Base-by-base conservation (phyloP, 1,140 invertebrate genomes). In the Hyles vespertilio region DNA sequence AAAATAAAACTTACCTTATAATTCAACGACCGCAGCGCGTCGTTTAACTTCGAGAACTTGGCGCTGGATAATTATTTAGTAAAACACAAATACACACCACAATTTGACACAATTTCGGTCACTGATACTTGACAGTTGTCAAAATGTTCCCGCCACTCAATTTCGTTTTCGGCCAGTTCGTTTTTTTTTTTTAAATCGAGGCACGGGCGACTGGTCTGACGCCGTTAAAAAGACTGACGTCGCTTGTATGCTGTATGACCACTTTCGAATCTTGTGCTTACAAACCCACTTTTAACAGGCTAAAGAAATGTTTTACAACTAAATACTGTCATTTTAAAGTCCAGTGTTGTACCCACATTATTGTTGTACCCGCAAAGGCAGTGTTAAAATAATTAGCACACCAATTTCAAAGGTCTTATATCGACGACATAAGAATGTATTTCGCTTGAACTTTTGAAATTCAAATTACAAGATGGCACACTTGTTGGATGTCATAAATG, bases 201-300 rank as follows among this genome's bases (percentile, higher is more conserved):
- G 48, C 54, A 60, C 66, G 62, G 50, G 63, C 72, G 70, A 58
- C 65, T 60, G 44, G 59, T 46, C 33, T 51, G 61, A 69, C 70
- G 70, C 65, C 70, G 68, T 60, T 63, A 55, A 58, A 63, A 65
- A 63, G 60, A 75, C 73, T 75, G 68, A 69, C 55, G 32, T 22
- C 22, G 22, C 22, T 22, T 22, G 22, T 22, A 22, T 22, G 32
- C 33, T 59, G 62, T 60, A 66, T 72, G 70, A 75, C 73, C 68
- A 75, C 70, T 75, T 75, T 75, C 73, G 64, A 75, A 75, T 75
- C 67, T 75, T 70, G 63, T 61, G 66, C 64, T 59, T 34, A 51
- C 50, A 51, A 51, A 50, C 33, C 34, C 33, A 51, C 5, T 40
- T 40, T 5, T 5, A 5, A 40, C 36, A 2, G 8, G 1, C 5